Conservation (phyloP, 2,113 vertebrate species). For the Archilochus colubris region DNA sequence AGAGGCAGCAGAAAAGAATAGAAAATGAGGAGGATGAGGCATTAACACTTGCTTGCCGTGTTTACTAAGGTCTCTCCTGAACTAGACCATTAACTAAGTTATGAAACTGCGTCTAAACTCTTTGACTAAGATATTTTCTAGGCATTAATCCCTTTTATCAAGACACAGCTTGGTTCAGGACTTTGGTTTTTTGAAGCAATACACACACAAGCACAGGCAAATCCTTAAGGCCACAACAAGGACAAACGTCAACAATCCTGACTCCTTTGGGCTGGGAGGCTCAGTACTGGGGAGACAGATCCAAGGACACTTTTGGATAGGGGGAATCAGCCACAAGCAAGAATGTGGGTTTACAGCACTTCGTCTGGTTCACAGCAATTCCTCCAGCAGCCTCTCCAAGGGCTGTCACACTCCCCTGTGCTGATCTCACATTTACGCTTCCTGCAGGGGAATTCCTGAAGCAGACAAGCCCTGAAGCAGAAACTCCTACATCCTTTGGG, state of each 20-base stretch:
- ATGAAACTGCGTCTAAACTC: not conserved
- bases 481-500: not conserved
- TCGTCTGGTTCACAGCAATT: not conserved
- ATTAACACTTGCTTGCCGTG: not conserved
- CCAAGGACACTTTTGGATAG: not conserved
- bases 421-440: not conserved
- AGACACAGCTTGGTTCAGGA: not conserved
- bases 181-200: not conserved
- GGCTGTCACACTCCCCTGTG: not conserved
- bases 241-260: not conserved
- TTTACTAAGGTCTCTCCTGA: constrained; percentile 22
- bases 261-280: not conserved
- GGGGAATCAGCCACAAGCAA: not conserved
- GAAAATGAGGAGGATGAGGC: not conserved
- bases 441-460: not conserved
- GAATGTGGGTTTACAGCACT: not conserved
- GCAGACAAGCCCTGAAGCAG: not conserved
- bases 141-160: not conserved
- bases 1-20: constrained; percentile 17
- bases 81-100: not conserved
- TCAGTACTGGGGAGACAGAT: not conserved
- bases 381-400: not conserved
- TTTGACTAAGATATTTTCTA: not conserved
- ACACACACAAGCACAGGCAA: not conserved
- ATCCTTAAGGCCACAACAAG: not conserved